A percentile compares a stretch with the other conserved stretches of the same genome.
Conservation (phyloP, 2,797 vertebrate genomes). For the Bradypodion ventrale region DNA sequence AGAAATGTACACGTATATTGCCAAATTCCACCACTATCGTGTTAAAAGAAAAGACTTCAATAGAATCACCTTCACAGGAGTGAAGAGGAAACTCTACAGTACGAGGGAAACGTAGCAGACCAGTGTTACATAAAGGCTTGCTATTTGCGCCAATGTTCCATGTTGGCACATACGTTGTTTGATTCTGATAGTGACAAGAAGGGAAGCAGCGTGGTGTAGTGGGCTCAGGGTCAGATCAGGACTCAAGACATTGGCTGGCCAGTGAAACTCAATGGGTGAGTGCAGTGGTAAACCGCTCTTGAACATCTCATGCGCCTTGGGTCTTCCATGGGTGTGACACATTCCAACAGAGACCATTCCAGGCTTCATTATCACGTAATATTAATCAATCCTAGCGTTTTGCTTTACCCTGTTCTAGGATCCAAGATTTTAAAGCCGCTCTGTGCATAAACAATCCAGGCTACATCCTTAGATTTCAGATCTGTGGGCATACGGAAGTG, state of each 20-base stretch:
- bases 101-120: slow-evolving; percentile 30
- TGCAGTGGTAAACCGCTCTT: too few species aligned
- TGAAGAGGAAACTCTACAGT: slow-evolving; percentile 47
- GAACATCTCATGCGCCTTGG: too few species aligned
- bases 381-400: slow-evolving; percentile 23
- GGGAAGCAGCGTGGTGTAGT: too few species aligned
- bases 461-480: background rate
- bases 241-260: too few species aligned
- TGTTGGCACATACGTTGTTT: background rate
- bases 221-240: too few species aligned
- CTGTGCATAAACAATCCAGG: background rate
- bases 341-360: too few species aligned
- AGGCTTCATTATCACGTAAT: background rate
- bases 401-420: background rate
- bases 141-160: slow-evolving; percentile 47
- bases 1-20: background rate
- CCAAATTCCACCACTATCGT: background rate
- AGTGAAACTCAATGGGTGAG: too few species aligned
- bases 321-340: background rate
- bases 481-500: background rate
- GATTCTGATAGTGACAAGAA: too few species aligned
- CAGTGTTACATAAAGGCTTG: slow-evolving; percentile 49
- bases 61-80: slow-evolving; percentile 30
- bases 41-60: too few species aligned
- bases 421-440: background rate